Evolutionary conservation across 2,797 vertebrate genomes (phyloP).

Genomic region (Hippoglossus hippoglossus): DNA sequence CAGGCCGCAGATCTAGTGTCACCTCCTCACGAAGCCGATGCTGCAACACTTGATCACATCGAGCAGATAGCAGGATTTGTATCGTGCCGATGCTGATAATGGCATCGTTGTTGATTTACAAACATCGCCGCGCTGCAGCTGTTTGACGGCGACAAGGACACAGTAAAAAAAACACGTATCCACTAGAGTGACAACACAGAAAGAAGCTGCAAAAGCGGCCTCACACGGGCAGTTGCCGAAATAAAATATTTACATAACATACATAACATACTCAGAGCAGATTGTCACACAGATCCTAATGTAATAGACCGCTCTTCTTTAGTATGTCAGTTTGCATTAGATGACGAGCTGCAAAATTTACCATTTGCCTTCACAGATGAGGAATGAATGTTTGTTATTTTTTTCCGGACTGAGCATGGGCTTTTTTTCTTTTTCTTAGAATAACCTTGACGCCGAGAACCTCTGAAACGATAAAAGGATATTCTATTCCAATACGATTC

Average conservation of each 20-base stretch:
- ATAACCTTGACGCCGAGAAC: conserved; percentile 66
- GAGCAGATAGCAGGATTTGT: conserved; percentile 46
- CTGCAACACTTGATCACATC: conserved; percentile 29
- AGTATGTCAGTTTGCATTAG: not conserved
- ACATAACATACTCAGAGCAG: conserved; percentile 18
- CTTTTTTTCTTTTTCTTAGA: conserved; percentile 49
- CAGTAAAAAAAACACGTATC: conserved; percentile 4
- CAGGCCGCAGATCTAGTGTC: conserved; percentile 24
- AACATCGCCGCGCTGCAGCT: conserved; percentile 18
- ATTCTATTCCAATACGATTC: conserved; percentile 52
- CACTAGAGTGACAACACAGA: conserved; percentile 44
- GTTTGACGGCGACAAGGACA: conserved; percentile 50
- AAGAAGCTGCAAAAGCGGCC: conserved; percentile 4
- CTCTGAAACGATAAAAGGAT: conserved; percentile 63
- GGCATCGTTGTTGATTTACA: conserved; percentile 37
- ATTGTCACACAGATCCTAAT: conserved; percentile 19
- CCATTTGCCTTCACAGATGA: conserved; percentile 5
- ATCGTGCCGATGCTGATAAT: conserved; percentile 25
- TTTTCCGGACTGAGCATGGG: not conserved
- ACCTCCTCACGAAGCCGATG: conserved; percentile 34
- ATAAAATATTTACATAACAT: conserved; percentile 43
- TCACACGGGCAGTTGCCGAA: conserved; percentile 22
- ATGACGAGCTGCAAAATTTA: conserved; percentile 7
- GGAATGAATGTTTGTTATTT: conserved; percentile 1
- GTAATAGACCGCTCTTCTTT: not conserved